phyloP scores from a whole-genome alignment of 2,888 invertebrate genomes.

The Cheilosia pagana region DNA sequence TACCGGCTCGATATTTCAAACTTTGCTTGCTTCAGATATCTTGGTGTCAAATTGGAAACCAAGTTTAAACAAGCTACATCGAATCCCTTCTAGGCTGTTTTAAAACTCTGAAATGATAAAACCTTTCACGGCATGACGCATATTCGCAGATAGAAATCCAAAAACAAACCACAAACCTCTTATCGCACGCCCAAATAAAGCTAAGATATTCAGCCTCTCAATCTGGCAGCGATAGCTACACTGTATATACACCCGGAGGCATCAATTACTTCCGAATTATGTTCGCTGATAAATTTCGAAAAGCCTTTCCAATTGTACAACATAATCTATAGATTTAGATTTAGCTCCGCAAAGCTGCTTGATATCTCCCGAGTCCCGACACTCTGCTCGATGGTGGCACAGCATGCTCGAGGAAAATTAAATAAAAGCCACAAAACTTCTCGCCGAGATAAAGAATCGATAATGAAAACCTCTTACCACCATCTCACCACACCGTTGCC shows the following conservation, averaged over 20 bases:
- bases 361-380: slow-evolving; percentile 27
- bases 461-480: slow-evolving; percentile 60
- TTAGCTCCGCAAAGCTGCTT: slow-evolving; percentile 38
- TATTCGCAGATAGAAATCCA: not conserved
- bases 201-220: slow-evolving; percentile 9
- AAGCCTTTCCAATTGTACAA: slow-evolving; percentile 40
- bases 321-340: slow-evolving; percentile 61
- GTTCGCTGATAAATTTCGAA: slow-evolving; percentile 63
- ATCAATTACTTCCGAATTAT: slow-evolving; percentile 71
- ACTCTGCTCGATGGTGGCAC: not conserved
- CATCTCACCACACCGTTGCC: slow-evolving; percentile 4
- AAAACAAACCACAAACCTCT: slow-evolving; percentile 37
- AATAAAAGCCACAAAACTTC: slow-evolving; percentile 72
- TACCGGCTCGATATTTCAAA: too few species aligned
- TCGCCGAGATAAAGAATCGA: slow-evolving; percentile 67
- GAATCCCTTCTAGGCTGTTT: not conserved
- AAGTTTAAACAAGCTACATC: not conserved
- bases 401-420: slow-evolving; percentile 62
- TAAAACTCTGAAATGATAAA: not conserved
- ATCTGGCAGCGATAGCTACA: slow-evolving; percentile 29
- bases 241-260: slow-evolving; percentile 43
- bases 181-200: slow-evolving; percentile 7
- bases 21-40: too few species aligned
- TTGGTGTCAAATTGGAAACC: too few species aligned
- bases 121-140: not conserved